phyloP scores from a whole-genome alignment of 2,888 invertebrate species.

The Lasioglossum lativentre region DNA sequence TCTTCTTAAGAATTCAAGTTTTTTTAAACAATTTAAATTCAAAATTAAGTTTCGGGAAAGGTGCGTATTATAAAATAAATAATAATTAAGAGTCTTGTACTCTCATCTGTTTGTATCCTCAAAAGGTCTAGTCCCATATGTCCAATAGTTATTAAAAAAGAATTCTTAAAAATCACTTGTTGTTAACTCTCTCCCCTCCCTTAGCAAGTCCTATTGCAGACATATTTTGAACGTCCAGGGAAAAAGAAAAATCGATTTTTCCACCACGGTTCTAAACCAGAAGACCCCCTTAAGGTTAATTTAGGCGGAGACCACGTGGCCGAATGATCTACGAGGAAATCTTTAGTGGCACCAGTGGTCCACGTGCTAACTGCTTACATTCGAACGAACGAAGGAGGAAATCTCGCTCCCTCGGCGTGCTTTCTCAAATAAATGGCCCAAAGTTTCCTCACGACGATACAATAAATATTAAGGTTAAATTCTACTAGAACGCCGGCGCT shows the following conservation, averaged over 20 bases:
- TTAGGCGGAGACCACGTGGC: conserved; percentile 49
- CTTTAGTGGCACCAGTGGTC: conserved; percentile 27
- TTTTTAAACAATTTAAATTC: too few relatives aligned
- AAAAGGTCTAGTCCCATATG: too few relatives aligned
- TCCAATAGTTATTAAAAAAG: too few relatives aligned
- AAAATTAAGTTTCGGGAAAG: too few relatives aligned
- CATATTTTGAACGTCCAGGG: not conserved
- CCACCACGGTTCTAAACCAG: not conserved
- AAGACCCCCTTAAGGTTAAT: conserved; percentile 37
- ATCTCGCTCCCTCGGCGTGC: conserved; percentile 4
- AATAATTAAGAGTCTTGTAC: too few relatives aligned
- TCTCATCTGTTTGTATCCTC: too few relatives aligned
- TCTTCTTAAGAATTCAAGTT: too few relatives aligned
- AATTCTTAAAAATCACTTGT: too few relatives aligned
- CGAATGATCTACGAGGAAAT: conserved; percentile 43
- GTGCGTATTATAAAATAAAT: too few relatives aligned
- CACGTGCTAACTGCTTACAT: conserved; percentile 36
- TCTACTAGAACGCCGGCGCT: not conserved
- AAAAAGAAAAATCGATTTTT: not conserved
- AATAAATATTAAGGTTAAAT: conserved; percentile 5
- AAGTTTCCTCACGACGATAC: conserved; percentile 4
- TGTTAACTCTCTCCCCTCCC: too few relatives aligned
- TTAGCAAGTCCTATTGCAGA: too few relatives aligned
- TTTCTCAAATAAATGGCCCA: conserved; percentile 17
- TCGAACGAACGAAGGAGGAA: not conserved